Evolutionary conservation across 2,888 invertebrate species (phyloP), one percentile per base, ranked within the genome.

Genomic region (Oscheius myriophilus): DNA sequence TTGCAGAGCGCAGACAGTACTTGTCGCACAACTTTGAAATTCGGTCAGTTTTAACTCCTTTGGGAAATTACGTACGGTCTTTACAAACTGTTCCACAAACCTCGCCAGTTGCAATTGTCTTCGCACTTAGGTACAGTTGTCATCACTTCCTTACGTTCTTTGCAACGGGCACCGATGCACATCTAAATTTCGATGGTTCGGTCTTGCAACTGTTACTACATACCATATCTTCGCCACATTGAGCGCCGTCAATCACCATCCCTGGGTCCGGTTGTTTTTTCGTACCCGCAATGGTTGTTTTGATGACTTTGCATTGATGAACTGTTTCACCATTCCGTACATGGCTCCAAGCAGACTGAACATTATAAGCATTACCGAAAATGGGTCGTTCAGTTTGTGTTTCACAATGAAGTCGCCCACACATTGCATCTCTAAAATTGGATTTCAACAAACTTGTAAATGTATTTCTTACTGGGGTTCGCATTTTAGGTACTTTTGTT

Each of bases 401-500:
- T 9, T 92, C 91, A 87, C 98, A 98, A 87, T 97, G 97, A 62
- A 98, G 89, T 91, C 95, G 92, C 4, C 97, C 97, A 89, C 97
- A 97, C 72, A 91, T 88, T 0, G 92, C 90, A 88, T 96, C 91
- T 63, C 90, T 90, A 71, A 71, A 61, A 46, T 12, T 21, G 14
- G 54, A 16, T 49, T 52, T 23, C 26, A 16, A 41, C 23, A 41
- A 11, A 41, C n/a, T 21, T 16, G 43, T 46, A 7, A 42, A 57
- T 4, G 42, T n/a, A n/a, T n/a, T n/a, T 66, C 73, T 72, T 46
- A 82, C 82, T 78, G 69, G 12, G 71, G 12, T 25, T 59, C 52
- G 42, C 80, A 78, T 62, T 73, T 72, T 41, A 71, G 71, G 69
- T 69, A 75, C 23, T 69, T 71, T 42, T 74, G 68, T 18, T 63